These are phyloP conservation scores for Urocyon cinereoargenteus DNA, from an alignment of 2,797 vertebrate species.

Conservation along the genomic window DNA sequence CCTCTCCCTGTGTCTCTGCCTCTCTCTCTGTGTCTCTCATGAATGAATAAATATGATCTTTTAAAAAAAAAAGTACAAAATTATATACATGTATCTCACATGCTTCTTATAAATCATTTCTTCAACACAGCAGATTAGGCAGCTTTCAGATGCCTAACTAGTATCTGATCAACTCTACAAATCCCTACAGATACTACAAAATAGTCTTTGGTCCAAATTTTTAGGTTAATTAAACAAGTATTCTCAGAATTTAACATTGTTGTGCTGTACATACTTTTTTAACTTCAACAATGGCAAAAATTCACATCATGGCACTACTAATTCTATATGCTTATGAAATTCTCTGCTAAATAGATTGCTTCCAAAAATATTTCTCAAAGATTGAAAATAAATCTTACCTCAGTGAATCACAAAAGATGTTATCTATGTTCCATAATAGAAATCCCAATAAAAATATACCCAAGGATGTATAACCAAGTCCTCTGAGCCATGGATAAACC, in stretches of 20 bases:
- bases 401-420: constrained; percentile 95
- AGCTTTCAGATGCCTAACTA: constrained; percentile 61
- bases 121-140: not conserved
- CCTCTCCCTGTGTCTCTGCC: too few species aligned
- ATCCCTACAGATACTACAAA: constrained; percentile 34
- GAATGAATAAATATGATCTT: too few species aligned
- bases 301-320: constrained; percentile 7
- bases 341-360: not conserved
- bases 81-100: constrained; percentile 35
- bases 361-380: constrained; percentile 64
- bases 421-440: constrained; percentile 98
- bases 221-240: constrained; percentile 50
- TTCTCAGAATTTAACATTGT: constrained; percentile 53
- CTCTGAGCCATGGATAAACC: constrained; percentile 97
- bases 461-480: constrained; percentile 95
- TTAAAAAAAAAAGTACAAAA: not conserved
- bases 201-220: constrained; percentile 43
- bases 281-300: constrained; percentile 44
- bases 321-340: constrained; percentile 61
- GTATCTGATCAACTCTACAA: constrained; percentile 9
- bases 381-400: constrained; percentile 90
- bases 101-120: constrained; percentile 63
- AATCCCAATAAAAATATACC: constrained; percentile 96
- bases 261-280: not conserved
- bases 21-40: too few species aligned